phyloP scores from a whole-genome alignment of 2,113 vertebrate genomes.

The Misgurnus anguillicaudatus region DNA sequence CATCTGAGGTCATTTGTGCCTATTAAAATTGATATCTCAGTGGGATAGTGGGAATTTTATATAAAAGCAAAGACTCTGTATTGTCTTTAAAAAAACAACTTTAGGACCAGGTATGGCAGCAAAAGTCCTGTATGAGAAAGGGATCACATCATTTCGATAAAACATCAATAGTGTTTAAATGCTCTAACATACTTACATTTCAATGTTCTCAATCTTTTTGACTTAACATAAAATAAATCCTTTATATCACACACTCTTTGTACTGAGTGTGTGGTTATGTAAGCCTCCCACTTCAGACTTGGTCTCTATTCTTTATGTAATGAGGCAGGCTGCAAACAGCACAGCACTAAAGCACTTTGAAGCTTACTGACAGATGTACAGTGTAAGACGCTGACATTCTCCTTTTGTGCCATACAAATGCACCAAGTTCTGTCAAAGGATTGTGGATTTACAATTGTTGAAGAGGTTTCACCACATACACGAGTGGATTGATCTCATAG shows the following conservation, averaged over 20 bases:
- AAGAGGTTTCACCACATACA: not conserved
- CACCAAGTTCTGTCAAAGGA: not conserved
- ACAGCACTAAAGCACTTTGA: constrained; percentile 38
- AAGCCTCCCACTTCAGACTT: constrained; percentile 25
- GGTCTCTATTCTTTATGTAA: constrained; percentile 32
- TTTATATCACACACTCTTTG: constrained; percentile 32
- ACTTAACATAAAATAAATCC: constrained; percentile 16
- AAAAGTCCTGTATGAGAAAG: too few species aligned
- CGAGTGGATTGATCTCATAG: not conserved
- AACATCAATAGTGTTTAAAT: not conserved
- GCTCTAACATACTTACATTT: not conserved
- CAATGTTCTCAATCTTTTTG: not conserved
- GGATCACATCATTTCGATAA: not conserved
- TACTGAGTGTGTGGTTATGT: constrained; percentile 15
- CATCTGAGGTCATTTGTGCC: too few species aligned
- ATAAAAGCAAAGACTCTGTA: too few species aligned
- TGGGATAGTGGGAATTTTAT: too few species aligned
- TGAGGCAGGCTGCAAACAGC: constrained; percentile 10
- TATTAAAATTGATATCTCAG: too few species aligned
- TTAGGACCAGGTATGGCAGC: too few species aligned
- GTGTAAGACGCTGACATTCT: not conserved
- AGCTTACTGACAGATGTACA: constrained; percentile 38
- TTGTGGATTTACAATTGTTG: not conserved
- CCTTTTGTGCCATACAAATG: not conserved
- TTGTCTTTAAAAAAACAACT: too few species aligned